Evolutionary conservation across 1,140 invertebrate genomes (phyloP).

Genomic region (Sogatella furcifera): DNA sequence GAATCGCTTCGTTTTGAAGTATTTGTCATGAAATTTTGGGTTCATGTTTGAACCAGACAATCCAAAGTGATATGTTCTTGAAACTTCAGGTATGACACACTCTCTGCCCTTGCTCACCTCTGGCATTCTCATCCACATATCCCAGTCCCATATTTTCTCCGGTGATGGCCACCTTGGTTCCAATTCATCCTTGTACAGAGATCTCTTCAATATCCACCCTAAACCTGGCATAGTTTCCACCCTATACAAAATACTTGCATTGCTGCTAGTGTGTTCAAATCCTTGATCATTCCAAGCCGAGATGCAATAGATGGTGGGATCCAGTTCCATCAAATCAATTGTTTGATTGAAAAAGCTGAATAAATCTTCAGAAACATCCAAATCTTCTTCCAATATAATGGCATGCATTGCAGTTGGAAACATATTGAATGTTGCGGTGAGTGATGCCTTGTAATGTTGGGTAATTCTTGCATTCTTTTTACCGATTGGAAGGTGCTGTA

Average conservation of each 20-base stretch:
- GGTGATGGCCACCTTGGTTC: constrained; percentile 53
- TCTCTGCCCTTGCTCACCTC: constrained; percentile 46
- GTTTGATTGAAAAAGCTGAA: constrained; percentile 56
- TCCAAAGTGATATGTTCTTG: constrained; percentile 57
- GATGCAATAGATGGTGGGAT: constrained; percentile 49
- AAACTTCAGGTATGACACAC: constrained; percentile 54
- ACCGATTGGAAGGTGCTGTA: constrained; percentile 45
- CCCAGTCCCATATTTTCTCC: constrained; percentile 60
- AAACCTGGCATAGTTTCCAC: constrained; percentile 59
- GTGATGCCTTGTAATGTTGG: constrained; percentile 55
- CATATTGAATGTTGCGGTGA: constrained; percentile 53
- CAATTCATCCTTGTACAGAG: constrained; percentile 50
- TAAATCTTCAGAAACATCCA: constrained; percentile 53
- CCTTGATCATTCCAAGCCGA: constrained; percentile 61
- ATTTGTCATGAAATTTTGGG: constrained; percentile 50
- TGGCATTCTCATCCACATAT: constrained; percentile 56
- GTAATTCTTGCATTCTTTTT: constrained; percentile 45
- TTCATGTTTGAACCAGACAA: constrained; percentile 57
- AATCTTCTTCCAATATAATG: constrained; percentile 54
- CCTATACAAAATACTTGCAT: constrained; percentile 44
- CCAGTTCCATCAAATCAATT: constrained; percentile 43
- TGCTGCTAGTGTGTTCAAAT: constrained; percentile 46
- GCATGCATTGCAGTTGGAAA: constrained; percentile 47
- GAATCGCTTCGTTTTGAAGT: constrained; percentile 52
- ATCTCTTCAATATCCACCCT: constrained; percentile 49